Evolutionary conservation across 2,113 vertebrate genomes (phyloP), one percentile per base, ranked within the genome.

Genomic region (Henicopernis longicauda): DNA sequence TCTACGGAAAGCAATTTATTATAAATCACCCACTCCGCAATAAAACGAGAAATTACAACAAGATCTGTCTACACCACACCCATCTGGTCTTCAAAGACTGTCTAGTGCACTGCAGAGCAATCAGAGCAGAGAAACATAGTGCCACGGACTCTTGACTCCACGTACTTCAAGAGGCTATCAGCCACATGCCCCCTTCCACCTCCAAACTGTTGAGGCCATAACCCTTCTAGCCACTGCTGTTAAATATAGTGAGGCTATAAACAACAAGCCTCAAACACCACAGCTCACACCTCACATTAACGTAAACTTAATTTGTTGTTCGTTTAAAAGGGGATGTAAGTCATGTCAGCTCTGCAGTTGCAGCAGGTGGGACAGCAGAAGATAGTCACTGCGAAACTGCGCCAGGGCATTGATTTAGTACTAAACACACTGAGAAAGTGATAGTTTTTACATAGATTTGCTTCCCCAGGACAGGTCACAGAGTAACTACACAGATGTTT

Each of bases 321-420:
- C n/a, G 12, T 66, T 18, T 10, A 14, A 34, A 72, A 45, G 21
- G 13, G 17, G 16, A 6, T 27, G 13, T 13, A 22, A 61, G 32
- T 21, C 13, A 2, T 25, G 6, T 2, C 2, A 3, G 4, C 49
- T 42, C 47, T 42, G 49, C 82, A 57, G 34, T 2, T 12, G n/a
- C 0, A 2, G 45, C 20, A 71, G 49, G 44, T 20, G 29, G 78
- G 44, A 52, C 26, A 61, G 16, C 1, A 7, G 20, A 19, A 31
- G 22, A 36, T 1, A 66, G 45, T 7, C 50, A 27, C 42, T 19
- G 49, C 3, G 5, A 19, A 55, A 57, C 31, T 16, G 32, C 11
- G 6, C 55, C 0, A 0, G 11, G 44, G 54, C n/a, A 34, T 7
- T 2, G 0, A n/a, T 29, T 45, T 29, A n/a, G 20, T n/a, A 38